These are phyloP conservation scores for Perccottus glenii DNA, from an alignment of 2,113 vertebrate genomes.

Conservation along the genomic window DNA sequence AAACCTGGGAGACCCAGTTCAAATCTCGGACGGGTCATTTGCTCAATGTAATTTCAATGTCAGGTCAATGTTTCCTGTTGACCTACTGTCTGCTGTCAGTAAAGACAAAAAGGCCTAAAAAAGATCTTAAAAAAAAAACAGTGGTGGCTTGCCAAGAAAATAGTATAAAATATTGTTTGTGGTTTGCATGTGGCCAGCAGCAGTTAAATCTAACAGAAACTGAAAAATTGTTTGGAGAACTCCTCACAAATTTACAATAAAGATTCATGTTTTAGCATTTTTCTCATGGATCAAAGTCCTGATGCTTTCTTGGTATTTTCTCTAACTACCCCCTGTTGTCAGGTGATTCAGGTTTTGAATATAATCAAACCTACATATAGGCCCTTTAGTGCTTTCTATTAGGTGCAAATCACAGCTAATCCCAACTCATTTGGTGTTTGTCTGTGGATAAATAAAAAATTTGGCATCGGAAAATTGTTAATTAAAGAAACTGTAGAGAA, in stretches of 20 bases:
- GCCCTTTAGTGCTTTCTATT: slow-evolving; percentile 21
- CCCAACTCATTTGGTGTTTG: slow-evolving; percentile 68
- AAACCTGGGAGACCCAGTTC: no score
- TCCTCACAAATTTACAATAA: slow-evolving; percentile 6
- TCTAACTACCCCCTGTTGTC: background rate
- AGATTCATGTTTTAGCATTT: slow-evolving; percentile 9
- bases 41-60: no score
- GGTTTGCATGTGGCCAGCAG: no score
- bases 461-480: slow-evolving; percentile 64
- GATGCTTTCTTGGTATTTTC: slow-evolving; percentile 11
- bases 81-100: no score
- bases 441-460: slow-evolving; percentile 25
- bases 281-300: background rate
- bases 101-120: no score
- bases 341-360: background rate
- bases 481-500: slow-evolving; percentile 42
- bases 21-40: no score
- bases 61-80: no score
- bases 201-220: background rate
- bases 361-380: background rate
- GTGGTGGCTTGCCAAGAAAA: no score
- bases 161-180: no score
- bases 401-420: slow-evolving; percentile 66
- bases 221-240: slow-evolving; percentile 2
- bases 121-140: no score